A percentile compares a stretch with the other conserved stretches of the same genome.
These are phyloP conservation scores for Mythimna albipuncta DNA, from an alignment of 2,888 invertebrate species.

Conservation along the genomic window DNA sequence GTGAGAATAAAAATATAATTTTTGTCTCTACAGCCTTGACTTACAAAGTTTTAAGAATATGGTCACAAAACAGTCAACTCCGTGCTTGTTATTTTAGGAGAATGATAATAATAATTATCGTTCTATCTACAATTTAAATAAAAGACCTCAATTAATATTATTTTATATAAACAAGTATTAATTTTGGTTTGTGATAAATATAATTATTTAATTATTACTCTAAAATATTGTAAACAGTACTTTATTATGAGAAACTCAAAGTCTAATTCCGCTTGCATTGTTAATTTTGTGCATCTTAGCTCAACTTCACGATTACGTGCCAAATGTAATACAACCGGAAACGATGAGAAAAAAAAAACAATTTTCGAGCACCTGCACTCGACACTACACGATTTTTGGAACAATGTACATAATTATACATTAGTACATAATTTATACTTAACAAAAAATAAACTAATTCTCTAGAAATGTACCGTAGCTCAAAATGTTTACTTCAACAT, in stretches of 20 bases:
- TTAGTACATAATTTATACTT: slow-evolving; percentile 76
- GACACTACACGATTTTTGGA: slow-evolving; percentile 83
- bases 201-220: slow-evolving; percentile 47
- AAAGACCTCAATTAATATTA: slow-evolving; percentile 47
- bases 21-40: slow-evolving; percentile 10
- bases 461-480: slow-evolving; percentile 85
- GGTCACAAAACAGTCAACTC: slow-evolving; percentile 42
- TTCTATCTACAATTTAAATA: slow-evolving; percentile 36
- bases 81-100: slow-evolving; percentile 43
- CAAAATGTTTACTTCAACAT: slow-evolving; percentile 84
- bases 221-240: slow-evolving; percentile 47
- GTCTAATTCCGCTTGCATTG: slow-evolving; percentile 75
- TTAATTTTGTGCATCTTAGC: slow-evolving; percentile 75
- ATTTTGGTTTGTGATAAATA: slow-evolving; percentile 63
- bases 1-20: slow-evolving; percentile 13
- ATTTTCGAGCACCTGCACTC: slow-evolving; percentile 71
- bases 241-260: slow-evolving; percentile 66
- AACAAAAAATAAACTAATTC: slow-evolving; percentile 73
- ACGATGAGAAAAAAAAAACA: slow-evolving; percentile 58
- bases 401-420: slow-evolving; percentile 87
- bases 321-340: slow-evolving; percentile 75
- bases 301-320: slow-evolving; percentile 83
- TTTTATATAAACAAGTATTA: slow-evolving; percentile 51
- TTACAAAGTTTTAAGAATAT: slow-evolving; percentile 30
- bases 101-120: slow-evolving; percentile 15